A percentile compares a stretch with the other conserved stretches of the same genome.
Evolutionary conservation across 92 coral and sea anemone genomes (phyloP).

Genomic region (Isaurus tuberculatus): DNA sequence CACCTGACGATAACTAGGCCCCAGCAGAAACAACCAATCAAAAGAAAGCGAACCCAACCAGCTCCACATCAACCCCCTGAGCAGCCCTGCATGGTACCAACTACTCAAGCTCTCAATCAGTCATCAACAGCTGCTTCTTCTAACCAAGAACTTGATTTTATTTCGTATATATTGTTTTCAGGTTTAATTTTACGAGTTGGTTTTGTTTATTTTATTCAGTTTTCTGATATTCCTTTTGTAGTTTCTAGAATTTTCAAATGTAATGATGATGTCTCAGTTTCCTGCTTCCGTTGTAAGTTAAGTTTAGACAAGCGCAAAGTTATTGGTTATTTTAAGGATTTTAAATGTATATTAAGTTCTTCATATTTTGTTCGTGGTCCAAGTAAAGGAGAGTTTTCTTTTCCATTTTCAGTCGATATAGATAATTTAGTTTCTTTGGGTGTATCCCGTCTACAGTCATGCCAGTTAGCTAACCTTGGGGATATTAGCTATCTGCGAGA

Average conservation of each 20-base stretch:
- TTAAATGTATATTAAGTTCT: slow-evolving; percentile 10
- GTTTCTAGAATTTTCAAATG: slow-evolving; percentile 5
- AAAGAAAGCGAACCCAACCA: slow-evolving; percentile 4
- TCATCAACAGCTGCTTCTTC: slow-evolving; percentile 2
- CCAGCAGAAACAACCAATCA: not conserved
- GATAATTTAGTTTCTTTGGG: slow-evolving; percentile 21
- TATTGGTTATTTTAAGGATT: slow-evolving; percentile 2
- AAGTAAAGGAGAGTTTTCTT: slow-evolving; percentile 12
- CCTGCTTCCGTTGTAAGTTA: slow-evolving; percentile 7
- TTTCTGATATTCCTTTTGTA: slow-evolving; percentile 6
- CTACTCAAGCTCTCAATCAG: not conserved
- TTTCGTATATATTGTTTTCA: not conserved
- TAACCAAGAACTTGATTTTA: slow-evolving; percentile 10
- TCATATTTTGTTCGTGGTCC: slow-evolving; percentile 11
- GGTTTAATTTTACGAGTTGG: slow-evolving; percentile 6
- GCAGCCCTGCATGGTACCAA: slow-evolving; percentile 14
- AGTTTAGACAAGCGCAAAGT: slow-evolving; percentile 9
- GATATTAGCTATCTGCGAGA: slow-evolving; percentile 4
- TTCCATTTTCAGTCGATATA: slow-evolving; percentile 8
- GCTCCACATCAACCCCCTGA: slow-evolving; percentile 17
- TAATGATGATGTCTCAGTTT: not conserved
- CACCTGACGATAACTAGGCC: slow-evolving; percentile 6
- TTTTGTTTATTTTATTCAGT: slow-evolving; percentile 4
- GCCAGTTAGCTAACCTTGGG: slow-evolving; percentile 2
- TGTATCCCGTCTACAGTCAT: slow-evolving; percentile 6